Percentiles rank a stretch among this genome's conserved stretches.
phyloP scores from a whole-genome alignment of 37 sponge, comb jelly and placozoan genomes.

The Amphimedon queenslandica region DNA sequence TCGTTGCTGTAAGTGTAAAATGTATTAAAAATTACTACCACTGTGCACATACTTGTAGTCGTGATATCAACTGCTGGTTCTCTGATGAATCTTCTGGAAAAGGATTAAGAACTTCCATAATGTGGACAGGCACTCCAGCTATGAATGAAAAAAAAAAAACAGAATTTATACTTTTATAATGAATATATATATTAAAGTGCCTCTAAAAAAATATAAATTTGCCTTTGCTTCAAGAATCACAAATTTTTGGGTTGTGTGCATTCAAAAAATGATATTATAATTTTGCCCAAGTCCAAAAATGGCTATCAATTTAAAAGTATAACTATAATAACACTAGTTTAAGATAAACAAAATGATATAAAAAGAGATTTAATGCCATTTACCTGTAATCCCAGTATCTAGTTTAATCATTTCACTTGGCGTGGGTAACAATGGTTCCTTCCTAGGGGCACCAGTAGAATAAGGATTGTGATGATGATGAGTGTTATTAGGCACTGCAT shows the following conservation, averaged over 20 bases:
- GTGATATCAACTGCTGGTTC: slow-evolving; percentile 7
- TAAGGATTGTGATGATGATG: too few relatives aligned
- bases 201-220: too few relatives aligned
- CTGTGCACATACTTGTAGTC: slow-evolving; percentile 7
- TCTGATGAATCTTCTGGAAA: slow-evolving; percentile 49
- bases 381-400: slow-evolving; percentile 55
- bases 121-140: slow-evolving; percentile 65
- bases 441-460: slow-evolving; percentile 16
- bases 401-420: slow-evolving; percentile 58
- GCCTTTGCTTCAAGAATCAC: too few relatives aligned
- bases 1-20: too few relatives aligned
- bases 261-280: background rate
- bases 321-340: background rate
- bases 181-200: too few relatives aligned
- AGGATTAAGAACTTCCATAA: slow-evolving; percentile 54
- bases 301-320: background rate
- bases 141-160: background rate
- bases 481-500: background rate
- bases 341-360: background rate
- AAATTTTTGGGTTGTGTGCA: too few relatives aligned
- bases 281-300: background rate
- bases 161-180: too few relatives aligned
- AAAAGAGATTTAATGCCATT: slow-evolving; percentile 6
- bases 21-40: too few relatives aligned
- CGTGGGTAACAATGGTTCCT: slow-evolving; percentile 70